These are phyloP conservation scores for Artibeus lituratus DNA, from an alignment of 2,797 vertebrate genomes.

Conservation along the genomic window DNA sequence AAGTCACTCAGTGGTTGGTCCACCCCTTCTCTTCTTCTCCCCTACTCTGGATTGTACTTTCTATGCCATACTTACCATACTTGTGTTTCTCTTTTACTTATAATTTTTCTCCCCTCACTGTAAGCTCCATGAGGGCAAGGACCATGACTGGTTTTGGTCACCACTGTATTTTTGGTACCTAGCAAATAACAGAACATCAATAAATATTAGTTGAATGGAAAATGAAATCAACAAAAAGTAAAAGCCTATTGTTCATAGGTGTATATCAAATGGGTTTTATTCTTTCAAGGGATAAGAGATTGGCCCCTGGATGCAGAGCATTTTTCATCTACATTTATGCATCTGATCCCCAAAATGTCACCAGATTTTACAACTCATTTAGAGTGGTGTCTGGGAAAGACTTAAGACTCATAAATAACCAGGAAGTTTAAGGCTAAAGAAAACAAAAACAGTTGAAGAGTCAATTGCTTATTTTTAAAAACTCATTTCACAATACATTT, in stretches of 20 bases:
- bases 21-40: background rate
- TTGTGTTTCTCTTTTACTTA: background rate
- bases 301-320: background rate
- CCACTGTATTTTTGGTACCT: background rate
- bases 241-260: background rate
- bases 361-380: conserved; percentile 23
- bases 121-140: background rate
- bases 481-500: background rate
- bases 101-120: background rate
- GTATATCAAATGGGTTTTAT: background rate
- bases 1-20: background rate
- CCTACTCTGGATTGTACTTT: background rate
- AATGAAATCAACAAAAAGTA: background rate
- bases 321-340: background rate
- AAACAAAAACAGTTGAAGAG: background rate
- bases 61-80: background rate
- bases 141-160: background rate
- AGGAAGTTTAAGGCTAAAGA: background rate
- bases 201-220: background rate
- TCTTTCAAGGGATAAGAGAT: background rate
- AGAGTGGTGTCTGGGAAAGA: background rate
- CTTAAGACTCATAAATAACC: conserved; percentile 29
- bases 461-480: conserved; percentile 43
- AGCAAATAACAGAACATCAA: background rate
- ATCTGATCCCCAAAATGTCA: conserved; percentile 2